Conservation (phyloP, 30 jellyfish, hydroid and myxozoan species). For the Aurelia aurita complex sp. Pacific region DNA sequence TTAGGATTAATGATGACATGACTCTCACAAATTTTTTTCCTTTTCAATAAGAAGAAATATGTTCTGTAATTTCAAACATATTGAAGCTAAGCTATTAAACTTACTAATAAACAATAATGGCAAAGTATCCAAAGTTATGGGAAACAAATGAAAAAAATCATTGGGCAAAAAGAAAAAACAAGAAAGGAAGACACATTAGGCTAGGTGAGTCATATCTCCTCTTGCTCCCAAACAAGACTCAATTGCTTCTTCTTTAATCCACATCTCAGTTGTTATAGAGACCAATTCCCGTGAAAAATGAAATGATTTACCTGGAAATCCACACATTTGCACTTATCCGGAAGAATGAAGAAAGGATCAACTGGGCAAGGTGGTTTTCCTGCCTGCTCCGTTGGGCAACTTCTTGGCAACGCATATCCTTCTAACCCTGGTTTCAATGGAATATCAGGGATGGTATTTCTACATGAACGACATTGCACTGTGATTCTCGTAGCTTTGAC, state of each 20-base stretch:
- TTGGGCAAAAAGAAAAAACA: background rate
- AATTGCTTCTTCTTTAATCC: no score
- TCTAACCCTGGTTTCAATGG: constrained; percentile 96
- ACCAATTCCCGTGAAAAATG: background rate
- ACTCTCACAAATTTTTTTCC: no score
- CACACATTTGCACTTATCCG: constrained; percentile 99
- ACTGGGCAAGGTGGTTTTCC: constrained; percentile 99
- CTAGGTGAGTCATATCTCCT: no score
- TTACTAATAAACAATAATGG: no score
- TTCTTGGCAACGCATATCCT: constrained; percentile 96
- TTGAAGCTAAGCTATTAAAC: no score
- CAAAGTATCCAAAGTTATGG: no score
- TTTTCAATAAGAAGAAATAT: no score
- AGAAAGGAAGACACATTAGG: background rate
- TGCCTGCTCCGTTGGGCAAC: constrained; percentile 96
- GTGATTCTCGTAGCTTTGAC: constrained; percentile 94
- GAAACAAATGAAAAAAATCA: background rate
- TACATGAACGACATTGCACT: constrained; percentile 95
- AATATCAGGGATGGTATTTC: constrained; percentile 90
- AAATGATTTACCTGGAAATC: constrained; percentile 89
- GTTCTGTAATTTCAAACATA: no score
- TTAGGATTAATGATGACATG: no score
- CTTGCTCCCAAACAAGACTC: no score
- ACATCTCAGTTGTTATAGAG: background rate
- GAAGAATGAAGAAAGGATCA: constrained; percentile 97